Conservation (phyloP, 2,113 vertebrate species). For the Aptenodytes patagonicus region DNA sequence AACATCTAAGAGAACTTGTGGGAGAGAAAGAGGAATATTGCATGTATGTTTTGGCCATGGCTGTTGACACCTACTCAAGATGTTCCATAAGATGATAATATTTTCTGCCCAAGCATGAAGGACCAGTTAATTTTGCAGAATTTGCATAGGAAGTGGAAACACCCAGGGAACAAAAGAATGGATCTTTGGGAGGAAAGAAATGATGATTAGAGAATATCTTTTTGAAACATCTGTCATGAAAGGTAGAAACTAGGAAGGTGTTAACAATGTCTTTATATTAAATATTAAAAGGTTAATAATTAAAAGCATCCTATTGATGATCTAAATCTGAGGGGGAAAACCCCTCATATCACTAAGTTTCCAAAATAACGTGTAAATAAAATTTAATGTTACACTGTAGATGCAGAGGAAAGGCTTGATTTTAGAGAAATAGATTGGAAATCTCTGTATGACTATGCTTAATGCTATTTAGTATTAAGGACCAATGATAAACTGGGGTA, state of each 20-base stretch:
- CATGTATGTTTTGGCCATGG: neutral
- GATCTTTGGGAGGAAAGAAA: neutral
- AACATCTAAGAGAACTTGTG: neutral
- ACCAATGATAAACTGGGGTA: neutral
- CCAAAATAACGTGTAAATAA: neutral
- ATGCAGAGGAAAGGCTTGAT: neutral
- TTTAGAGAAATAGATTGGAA: neutral
- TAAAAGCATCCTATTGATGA: neutral
- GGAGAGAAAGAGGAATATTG: neutral
- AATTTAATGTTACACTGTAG: neutral
- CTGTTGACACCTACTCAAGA: neutral
- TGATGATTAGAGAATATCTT: neutral
- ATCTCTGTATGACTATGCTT: neutral
- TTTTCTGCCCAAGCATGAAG: neutral
- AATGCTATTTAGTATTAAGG: neutral
- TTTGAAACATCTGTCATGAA: neutral
- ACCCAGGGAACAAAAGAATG: neutral
- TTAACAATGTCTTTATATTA: neutral
- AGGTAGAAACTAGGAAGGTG: neutral
- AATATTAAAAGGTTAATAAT: neutral
- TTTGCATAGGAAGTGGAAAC: neutral
- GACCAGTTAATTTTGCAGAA: neutral
- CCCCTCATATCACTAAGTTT: neutral
- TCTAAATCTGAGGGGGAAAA: neutral
- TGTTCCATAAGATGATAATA: neutral